A percentile compares a stretch with the other conserved stretches of the same genome.
Evolutionary conservation across 2,797 vertebrate genomes (phyloP).

Genomic region (Moxostoma hubbsi): DNA sequence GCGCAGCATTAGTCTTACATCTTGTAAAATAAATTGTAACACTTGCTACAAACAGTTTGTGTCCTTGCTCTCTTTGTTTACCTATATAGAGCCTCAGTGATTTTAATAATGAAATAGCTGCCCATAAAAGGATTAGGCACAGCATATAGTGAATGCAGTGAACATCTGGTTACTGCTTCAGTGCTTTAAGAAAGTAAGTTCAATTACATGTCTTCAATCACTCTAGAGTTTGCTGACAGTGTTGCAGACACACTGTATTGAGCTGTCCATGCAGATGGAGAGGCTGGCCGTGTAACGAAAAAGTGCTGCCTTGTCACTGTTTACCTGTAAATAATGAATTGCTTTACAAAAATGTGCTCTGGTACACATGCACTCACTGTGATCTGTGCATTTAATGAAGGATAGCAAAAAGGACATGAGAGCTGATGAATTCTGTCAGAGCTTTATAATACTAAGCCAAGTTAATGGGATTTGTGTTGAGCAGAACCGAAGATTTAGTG

Average conservation of each 20-base stretch:
- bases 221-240: slow-evolving; percentile 23
- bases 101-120: no score
- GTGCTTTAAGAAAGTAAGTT: slow-evolving; percentile 5
- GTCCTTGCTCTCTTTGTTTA: no score
- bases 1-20: no score
- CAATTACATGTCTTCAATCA: slow-evolving; percentile 11
- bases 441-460: slow-evolving; percentile 16
- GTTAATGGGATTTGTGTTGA: slow-evolving; percentile 26
- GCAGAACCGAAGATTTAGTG: neutral
- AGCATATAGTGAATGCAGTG: neutral
- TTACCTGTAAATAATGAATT: slow-evolving; percentile 35
- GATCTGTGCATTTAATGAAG: slow-evolving; percentile 16
- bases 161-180: neutral
- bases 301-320: neutral
- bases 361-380: slow-evolving; percentile 1
- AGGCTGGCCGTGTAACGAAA: neutral
- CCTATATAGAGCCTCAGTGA: no score
- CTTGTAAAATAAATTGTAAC: no score
- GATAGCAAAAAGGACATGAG: neutral
- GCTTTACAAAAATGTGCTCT: slow-evolving; percentile 4
- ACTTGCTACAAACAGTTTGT: no score
- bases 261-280: neutral
- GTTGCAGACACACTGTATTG: slow-evolving; percentile 10
- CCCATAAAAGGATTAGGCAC: neutral
- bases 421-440: slow-evolving; percentile 3